Conservation (phyloP, 2,113 vertebrate species). For the Turnix velox region DNA sequence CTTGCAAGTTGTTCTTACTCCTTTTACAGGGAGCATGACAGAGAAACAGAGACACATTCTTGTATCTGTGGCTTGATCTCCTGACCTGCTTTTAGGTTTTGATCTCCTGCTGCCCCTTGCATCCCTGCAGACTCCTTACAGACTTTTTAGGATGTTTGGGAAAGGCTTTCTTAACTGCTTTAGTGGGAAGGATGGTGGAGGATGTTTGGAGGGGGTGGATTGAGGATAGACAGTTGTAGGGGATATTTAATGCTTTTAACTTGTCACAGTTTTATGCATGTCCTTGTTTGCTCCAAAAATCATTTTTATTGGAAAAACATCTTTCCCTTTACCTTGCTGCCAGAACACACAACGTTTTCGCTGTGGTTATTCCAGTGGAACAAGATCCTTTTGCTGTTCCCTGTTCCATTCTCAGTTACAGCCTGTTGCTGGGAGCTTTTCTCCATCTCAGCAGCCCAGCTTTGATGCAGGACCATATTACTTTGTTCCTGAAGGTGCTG, state of each 20-base stretch:
- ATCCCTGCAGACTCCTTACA: not conserved
- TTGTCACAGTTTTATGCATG: not conserved
- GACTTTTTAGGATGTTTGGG: not conserved
- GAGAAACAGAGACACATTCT: not conserved
- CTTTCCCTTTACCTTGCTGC: not conserved
- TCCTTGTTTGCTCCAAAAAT: conserved; percentile 2
- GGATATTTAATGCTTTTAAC: not conserved
- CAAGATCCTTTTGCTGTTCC: not conserved
- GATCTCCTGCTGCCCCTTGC: not conserved
- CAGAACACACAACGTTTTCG: not conserved
- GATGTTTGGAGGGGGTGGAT: not conserved
- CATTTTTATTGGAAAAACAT: not conserved
- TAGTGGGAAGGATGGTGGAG: not conserved
- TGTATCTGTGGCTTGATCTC: not conserved
- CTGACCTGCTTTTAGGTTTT: not conserved
- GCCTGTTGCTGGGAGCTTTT: not conserved
- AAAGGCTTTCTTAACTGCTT: not conserved
- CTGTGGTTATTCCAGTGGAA: not conserved
- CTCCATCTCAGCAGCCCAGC: not conserved
- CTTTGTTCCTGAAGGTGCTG: not conserved
- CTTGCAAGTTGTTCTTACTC: not conserved
- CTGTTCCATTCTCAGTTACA: rapidly evolving
- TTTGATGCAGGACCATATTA: not conserved
- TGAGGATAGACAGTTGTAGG: not conserved
- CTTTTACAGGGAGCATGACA: not conserved